These are phyloP conservation scores for Scopus umbretta DNA, from an alignment of 2,113 vertebrate genomes.

Conservation along the genomic window DNA sequence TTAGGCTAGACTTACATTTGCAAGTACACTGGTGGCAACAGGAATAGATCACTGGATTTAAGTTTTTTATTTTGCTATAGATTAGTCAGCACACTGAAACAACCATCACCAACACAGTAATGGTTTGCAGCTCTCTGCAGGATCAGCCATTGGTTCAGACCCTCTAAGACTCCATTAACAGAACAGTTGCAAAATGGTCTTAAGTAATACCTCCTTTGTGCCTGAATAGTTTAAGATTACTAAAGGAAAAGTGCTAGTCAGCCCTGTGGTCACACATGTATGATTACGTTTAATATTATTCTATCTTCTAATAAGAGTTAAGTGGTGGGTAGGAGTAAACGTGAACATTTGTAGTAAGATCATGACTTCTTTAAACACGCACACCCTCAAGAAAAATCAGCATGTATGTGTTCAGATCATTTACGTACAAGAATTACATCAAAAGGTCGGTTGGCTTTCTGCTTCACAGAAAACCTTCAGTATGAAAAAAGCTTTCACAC, in stretches of 20 bases:
- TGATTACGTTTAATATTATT: neutral
- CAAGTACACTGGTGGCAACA: neutral
- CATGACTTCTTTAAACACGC: neutral
- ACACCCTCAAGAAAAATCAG: neutral
- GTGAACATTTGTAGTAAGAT: neutral
- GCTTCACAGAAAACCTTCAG: neutral
- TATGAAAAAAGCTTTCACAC: neutral
- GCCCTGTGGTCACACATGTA: neutral
- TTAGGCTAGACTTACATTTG: neutral
- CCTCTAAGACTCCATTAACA: neutral
- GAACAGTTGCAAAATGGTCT: neutral
- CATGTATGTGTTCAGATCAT: neutral
- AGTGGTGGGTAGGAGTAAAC: neutral
- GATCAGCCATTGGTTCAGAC: neutral
- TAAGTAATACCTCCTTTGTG: neutral
- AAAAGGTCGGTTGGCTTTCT: neutral
- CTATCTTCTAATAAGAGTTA: neutral
- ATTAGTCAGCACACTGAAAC: neutral
- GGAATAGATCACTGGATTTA: neutral
- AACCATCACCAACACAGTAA: neutral
- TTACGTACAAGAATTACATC: neutral
- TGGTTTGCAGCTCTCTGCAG: neutral
- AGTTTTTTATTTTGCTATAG: neutral
- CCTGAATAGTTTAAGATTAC: neutral
- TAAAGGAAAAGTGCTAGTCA: neutral